Conservation (phyloP, 2,113 vertebrate genomes). For the Neotoma lepida region DNA sequence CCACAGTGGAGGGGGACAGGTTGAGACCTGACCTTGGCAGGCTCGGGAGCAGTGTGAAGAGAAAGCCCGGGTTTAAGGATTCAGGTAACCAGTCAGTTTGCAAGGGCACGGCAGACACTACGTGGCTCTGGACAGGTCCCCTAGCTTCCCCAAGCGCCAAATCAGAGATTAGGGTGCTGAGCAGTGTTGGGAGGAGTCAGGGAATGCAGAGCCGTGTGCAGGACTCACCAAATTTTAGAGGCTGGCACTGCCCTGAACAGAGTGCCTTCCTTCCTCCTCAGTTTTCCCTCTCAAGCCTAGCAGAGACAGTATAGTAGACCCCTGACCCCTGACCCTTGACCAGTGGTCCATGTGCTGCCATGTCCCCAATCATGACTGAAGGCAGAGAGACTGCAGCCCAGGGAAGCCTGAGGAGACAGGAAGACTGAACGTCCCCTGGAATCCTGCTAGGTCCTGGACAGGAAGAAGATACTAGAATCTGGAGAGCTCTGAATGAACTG, state of each 20-base stretch:
- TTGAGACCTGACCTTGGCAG: rapidly evolving
- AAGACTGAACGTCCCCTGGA: background rate
- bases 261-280: rapidly evolving
- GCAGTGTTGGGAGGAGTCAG: rapidly evolving
- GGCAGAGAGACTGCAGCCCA: background rate
- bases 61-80: background rate
- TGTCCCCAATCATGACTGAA: background rate
- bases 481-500: background rate
- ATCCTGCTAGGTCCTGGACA: background rate
- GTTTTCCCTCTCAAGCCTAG: background rate
- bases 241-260: background rate
- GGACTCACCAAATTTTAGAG: background rate
- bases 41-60: background rate
- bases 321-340: background rate
- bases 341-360: rapidly evolving
- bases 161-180: rapidly evolving
- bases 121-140: too few relatives aligned
- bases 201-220: rapidly evolving
- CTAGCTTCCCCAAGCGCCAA: rapidly evolving
- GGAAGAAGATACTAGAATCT: background rate
- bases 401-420: background rate
- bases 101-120: rapidly evolving
- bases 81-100: background rate
- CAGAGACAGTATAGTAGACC: background rate
- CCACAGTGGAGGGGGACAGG: background rate